Evolutionary conservation across 1,140 invertebrate genomes (phyloP).

Genomic region (Nephila pilipes): DNA sequence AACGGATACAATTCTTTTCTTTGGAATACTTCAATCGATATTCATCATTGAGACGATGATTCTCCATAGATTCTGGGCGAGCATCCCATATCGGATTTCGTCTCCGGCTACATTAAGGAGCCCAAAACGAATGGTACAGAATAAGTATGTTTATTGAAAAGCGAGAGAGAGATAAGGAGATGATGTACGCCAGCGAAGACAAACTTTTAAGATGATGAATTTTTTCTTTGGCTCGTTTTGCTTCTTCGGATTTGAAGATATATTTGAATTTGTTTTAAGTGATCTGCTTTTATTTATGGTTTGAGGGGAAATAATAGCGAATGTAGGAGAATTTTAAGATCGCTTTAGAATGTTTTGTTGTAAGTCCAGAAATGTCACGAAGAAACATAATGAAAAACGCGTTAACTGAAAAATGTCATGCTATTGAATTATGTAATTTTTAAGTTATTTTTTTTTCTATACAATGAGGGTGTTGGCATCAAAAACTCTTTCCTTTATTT

Average conservation of each 20-base stretch:
- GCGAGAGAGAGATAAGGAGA: background rate
- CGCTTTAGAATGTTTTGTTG: too few relatives aligned
- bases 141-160: conserved; percentile 67
- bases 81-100: conserved; percentile 17
- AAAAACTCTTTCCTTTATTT: too few relatives aligned
- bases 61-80: background rate
- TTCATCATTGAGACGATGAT: conserved; percentile 30
- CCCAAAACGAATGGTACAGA: conserved; percentile 8
- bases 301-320: too few relatives aligned
- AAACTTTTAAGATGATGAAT: conserved; percentile 16
- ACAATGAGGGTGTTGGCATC: too few relatives aligned
- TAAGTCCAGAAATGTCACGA: too few relatives aligned
- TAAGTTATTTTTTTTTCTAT: too few relatives aligned
- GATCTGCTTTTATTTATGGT: background rate
- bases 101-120: conserved; percentile 3
- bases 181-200: background rate
- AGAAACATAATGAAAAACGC: too few relatives aligned
- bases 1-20: conserved; percentile 4
- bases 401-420: too few relatives aligned
- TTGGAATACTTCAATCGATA: conserved; percentile 14
- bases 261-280: background rate
- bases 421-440: too few relatives aligned
- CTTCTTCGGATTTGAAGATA: too few relatives aligned
- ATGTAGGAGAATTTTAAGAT: too few relatives aligned
- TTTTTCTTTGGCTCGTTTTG: background rate